phyloP scores from a whole-genome alignment of 2,113 vertebrate genomes.

The Lamprotornis superbus region DNA sequence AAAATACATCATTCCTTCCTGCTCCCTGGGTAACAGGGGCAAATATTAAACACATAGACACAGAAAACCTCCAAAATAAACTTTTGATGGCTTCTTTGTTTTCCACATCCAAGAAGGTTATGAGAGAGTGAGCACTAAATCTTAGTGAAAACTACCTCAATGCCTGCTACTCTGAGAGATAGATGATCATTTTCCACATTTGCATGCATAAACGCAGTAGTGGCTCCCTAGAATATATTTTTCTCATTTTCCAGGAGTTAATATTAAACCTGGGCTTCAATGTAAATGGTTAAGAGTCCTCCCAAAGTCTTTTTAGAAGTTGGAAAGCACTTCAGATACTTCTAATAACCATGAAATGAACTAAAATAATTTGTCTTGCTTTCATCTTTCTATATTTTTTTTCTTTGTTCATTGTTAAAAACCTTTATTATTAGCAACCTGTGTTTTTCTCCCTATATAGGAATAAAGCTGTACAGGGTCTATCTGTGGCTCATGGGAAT shows the following conservation, averaged over 20 bases:
- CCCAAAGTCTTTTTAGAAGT: not conserved
- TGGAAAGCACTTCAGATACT: not conserved
- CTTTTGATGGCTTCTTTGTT: not conserved
- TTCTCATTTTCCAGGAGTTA: not conserved
- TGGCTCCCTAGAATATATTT: not conserved
- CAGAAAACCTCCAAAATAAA: not conserved
- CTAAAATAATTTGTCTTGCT: constrained; percentile 6
- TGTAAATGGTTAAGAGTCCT: not conserved
- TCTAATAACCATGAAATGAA: not conserved
- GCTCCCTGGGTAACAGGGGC: not conserved
- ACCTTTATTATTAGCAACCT: not conserved
- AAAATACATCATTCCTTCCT: not conserved
- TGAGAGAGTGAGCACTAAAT: not conserved
- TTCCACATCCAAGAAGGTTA: not conserved
- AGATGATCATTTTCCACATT: not conserved
- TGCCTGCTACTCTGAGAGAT: not conserved
- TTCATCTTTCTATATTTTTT: constrained; percentile 8
- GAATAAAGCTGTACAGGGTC: constrained; percentile 36
- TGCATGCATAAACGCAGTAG: not conserved
- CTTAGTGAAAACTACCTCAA: not conserved
- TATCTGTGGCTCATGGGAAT: constrained; percentile 42
- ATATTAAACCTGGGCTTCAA: not conserved
- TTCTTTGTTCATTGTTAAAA: constrained; percentile 24
- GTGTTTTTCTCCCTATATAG: constrained; percentile 4
- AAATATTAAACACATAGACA: not conserved